Base-by-base conservation (phyloP, 2,888 invertebrate species). In the Beris chalybata region DNA sequence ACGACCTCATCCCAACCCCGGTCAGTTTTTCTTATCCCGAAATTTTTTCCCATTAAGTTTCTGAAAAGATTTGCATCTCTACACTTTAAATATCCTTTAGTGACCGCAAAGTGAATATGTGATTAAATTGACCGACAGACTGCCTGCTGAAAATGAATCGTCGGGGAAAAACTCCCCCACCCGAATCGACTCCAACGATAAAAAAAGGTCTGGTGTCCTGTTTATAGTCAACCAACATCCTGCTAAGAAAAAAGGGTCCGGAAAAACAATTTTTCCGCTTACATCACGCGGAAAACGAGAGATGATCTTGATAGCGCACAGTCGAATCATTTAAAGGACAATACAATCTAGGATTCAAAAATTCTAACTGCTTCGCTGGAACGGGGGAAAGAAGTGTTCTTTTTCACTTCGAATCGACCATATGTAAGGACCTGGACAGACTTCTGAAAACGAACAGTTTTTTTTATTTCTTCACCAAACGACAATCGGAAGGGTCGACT, bases 121-220 rank as follows among this genome's bases (percentile, higher is more conserved):
- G 55, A 5, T 47, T 47, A 48, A 47, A 45, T n/a, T 47, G 55
- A 79, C 77, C 78, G 77, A 78, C 77, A 78, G 77, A 78, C 80
- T 77, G 77, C 78, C 78, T 75, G 78, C 78, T 75, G 76, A 63
- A 72, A 71, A 72, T 71, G 69, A 72, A 72, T 71, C 71, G 71
- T 12, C 22, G 38, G 38, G 32, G 32, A 32, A 38, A 7, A 29
- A 15, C 22, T 64, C 47, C 64, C 48, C 55, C 32, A 30, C 38
- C 5, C 13, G 32, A 31, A 32, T 45, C 15, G 15, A 38, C 7
- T 38, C 22, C 22, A 22, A 22, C 38, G 38, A 38, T 38, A 38
- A 38, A 38, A 38, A 38, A 38, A 38, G 38, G 38, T 38, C 38
- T 4, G 5, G 9, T 38, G 38, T 38, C 38, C 38, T 38, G 38